Evolutionary conservation across 2,888 invertebrate genomes (phyloP).

Genomic region (Oxycera nigricornis): DNA sequence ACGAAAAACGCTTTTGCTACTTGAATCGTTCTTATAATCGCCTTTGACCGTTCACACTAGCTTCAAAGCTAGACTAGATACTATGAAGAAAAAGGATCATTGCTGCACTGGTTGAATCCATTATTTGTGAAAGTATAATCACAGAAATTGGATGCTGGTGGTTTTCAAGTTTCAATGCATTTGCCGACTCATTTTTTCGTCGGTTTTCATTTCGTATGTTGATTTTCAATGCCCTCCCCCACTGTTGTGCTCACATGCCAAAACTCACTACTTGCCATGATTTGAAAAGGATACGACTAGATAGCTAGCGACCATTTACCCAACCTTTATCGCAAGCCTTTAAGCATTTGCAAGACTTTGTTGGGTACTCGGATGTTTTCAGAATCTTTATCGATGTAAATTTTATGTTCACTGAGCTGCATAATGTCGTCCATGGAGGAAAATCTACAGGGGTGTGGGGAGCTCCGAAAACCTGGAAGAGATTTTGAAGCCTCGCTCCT

Average conservation of each 20-base stretch:
- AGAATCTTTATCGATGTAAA: constrained; percentile 41
- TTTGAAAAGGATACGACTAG: background rate
- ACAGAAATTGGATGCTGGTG: no score
- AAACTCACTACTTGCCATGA: background rate
- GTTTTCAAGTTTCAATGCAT: no score
- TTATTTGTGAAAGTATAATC: no score
- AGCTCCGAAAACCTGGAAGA: background rate
- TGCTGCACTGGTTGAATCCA: no score
- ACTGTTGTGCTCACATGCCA: background rate
- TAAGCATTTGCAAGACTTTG: background rate
- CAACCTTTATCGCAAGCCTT: background rate
- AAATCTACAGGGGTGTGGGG: background rate
- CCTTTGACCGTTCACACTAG: background rate
- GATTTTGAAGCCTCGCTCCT: background rate
- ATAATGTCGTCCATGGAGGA: constrained; percentile 42
- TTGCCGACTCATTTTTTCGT: no score
- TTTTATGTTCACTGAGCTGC: constrained; percentile 43
- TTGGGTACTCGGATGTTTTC: background rate
- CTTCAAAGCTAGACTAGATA: no score
- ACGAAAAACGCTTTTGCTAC: background rate
- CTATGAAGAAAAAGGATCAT: no score
- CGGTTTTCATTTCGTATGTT: no score
- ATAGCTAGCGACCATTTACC: background rate
- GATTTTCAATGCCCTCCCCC: no score
- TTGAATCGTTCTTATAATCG: background rate